Percentiles rank a stretch among this genome's conserved stretches.
phyloP scores from a whole-genome alignment of 2,797 vertebrate genomes.

The Cryptoprocta ferox region DNA sequence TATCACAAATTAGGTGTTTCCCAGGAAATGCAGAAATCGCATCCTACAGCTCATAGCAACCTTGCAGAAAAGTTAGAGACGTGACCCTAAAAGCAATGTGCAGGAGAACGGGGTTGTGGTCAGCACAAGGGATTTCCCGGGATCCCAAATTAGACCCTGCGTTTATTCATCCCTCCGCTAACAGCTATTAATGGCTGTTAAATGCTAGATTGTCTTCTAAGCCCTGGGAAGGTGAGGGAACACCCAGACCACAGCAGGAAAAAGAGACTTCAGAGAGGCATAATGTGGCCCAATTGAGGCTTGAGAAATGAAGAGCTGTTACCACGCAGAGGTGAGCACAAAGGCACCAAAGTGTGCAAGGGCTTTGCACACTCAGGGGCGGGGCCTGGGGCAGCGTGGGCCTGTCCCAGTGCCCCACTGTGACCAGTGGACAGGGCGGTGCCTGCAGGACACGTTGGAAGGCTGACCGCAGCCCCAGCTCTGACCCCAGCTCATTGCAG shows the following conservation, averaged over 20 bases:
- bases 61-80: not conserved
- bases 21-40: not conserved
- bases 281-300: rapidly evolving
- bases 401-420: rapidly evolving
- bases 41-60: not conserved
- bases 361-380: rapidly evolving
- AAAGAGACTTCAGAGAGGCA: not conserved
- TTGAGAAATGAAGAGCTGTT: rapidly evolving
- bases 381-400: rapidly evolving
- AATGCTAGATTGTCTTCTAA: not conserved
- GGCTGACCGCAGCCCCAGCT: not conserved
- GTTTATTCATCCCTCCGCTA: too few relatives aligned
- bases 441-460: not conserved
- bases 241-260: not conserved
- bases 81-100: not conserved
- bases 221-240: not conserved
- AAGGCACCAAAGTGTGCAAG: not conserved
- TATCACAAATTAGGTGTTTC: not conserved
- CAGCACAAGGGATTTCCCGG: not conserved
- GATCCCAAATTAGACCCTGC: not conserved
- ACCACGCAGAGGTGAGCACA: not conserved
- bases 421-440: rapidly evolving
- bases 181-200: not conserved
- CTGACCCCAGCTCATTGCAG: rapidly evolving
- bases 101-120: not conserved